Percentiles rank a stretch among this genome's conserved stretches.
These are phyloP conservation scores for Trichechus manatus DNA, from an alignment of 2,113 vertebrate species.

Conservation along the genomic window DNA sequence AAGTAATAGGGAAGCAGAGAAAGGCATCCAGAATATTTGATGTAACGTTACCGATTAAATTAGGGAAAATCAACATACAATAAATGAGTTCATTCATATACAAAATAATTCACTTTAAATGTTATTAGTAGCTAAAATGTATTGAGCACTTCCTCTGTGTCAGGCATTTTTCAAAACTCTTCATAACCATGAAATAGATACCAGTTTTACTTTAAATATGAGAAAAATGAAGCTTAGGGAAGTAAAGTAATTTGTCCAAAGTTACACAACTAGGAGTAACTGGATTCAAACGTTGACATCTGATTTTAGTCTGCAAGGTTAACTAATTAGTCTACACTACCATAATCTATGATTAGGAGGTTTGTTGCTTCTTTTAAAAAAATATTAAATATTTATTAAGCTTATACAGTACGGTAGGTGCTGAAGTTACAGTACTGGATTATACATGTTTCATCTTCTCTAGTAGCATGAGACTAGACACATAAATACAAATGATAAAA, in stretches of 20 bases:
- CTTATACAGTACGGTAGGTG: neutral
- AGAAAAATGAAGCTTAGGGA: neutral
- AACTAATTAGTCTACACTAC: neutral
- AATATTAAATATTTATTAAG: neutral
- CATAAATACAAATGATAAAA: neutral
- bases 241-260: neutral
- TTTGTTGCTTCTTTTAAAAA: conserved; percentile 12
- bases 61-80: neutral
- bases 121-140: neutral
- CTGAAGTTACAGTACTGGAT: neutral
- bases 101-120: conserved; percentile 32
- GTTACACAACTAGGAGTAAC: neutral
- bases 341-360: neutral
- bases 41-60: neutral
- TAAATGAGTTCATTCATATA: neutral
- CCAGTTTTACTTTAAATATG: neutral
- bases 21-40: neutral
- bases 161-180: neutral
- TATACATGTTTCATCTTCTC: neutral
- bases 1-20: neutral
- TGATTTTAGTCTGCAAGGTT: neutral
- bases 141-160: neutral
- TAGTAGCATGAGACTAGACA: neutral
- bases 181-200: neutral
- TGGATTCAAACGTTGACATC: neutral